A percentile compares a stretch with the other conserved stretches of the same genome.
Evolutionary conservation across 2,888 invertebrate species (phyloP).

Genomic region (Exocentrus adspersus): DNA sequence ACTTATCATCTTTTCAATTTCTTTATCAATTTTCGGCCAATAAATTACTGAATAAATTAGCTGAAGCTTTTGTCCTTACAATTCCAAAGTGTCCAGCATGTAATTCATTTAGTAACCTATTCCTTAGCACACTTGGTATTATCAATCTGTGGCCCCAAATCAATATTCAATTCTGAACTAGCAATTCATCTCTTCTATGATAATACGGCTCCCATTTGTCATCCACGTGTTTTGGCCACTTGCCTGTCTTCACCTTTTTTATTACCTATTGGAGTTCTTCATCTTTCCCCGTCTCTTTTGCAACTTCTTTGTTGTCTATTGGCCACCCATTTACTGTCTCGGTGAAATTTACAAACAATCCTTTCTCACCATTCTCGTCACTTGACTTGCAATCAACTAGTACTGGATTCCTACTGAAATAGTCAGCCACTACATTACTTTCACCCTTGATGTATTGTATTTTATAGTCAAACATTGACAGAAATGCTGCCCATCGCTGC

Average conservation of each 20-base stretch:
- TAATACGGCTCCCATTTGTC: background rate
- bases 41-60: conserved; percentile 47
- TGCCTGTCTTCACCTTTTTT: background rate
- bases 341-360: conserved; percentile 9
- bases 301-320: conserved; percentile 20
- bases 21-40: conserved; percentile 49
- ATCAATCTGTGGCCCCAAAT: conserved; percentile 34
- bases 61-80: conserved; percentile 40
- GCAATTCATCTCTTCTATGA: conserved; percentile 19
- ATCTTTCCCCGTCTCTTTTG: background rate
- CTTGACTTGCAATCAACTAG: background rate
- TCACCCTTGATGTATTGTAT: conserved; percentile 20
- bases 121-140: conserved; percentile 19
- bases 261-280: background rate
- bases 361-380: background rate
- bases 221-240: background rate
- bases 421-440: conserved; percentile 10
- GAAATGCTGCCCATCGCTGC: conserved; percentile 19
- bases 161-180: conserved; percentile 29
- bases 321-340: conserved; percentile 17
- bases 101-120: conserved; percentile 34
- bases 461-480: conserved; percentile 21
- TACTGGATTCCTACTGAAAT: conserved; percentile 18
- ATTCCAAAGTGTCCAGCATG: conserved; percentile 41
- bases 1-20: too few relatives aligned